Conservation (phyloP, 1,140 invertebrate species). For the Drosophila lacteicornis region DNA sequence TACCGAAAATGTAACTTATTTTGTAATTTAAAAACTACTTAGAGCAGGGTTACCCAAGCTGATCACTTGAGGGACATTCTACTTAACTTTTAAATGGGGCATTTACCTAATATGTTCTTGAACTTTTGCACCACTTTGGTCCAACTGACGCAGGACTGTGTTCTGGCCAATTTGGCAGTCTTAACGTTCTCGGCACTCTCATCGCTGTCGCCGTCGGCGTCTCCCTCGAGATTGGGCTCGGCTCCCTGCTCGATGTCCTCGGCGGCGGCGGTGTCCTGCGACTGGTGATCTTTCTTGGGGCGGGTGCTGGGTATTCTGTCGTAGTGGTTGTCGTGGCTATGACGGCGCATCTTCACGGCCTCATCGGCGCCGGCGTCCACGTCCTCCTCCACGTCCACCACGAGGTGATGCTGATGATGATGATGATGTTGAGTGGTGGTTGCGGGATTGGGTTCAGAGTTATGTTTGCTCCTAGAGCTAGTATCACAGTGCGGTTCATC, state of each 20-base stretch:
- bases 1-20: neutral
- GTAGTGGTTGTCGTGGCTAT: slow-evolving; percentile 73
- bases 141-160: slow-evolving; percentile 84
- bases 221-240: slow-evolving; percentile 30
- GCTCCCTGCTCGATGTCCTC: slow-evolving; percentile 62
- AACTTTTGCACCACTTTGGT: slow-evolving; percentile 83
- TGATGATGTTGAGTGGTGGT: slow-evolving; percentile 30
- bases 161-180: slow-evolving; percentile 71
- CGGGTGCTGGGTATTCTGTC: slow-evolving; percentile 50
- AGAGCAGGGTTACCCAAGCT: neutral
- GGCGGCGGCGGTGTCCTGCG: slow-evolving; percentile 8
- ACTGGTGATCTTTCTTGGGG: slow-evolving; percentile 17
- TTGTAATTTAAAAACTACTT: neutral
- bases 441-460: slow-evolving; percentile 23
- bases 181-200: slow-evolving; percentile 58
- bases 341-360: slow-evolving; percentile 58
- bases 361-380: slow-evolving; percentile 18
- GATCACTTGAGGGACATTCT: neutral
- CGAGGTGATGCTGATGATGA: slow-evolving; percentile 2
- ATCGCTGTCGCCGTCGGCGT: slow-evolving; percentile 27
- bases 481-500: slow-evolving; percentile 57
- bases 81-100: neutral
- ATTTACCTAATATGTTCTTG: slow-evolving; percentile 79
- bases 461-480: slow-evolving; percentile 37
- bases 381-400: slow-evolving; percentile 30